Base-by-base conservation (phyloP, 2,797 vertebrate genomes). In the Enteromius mattozi region DNA sequence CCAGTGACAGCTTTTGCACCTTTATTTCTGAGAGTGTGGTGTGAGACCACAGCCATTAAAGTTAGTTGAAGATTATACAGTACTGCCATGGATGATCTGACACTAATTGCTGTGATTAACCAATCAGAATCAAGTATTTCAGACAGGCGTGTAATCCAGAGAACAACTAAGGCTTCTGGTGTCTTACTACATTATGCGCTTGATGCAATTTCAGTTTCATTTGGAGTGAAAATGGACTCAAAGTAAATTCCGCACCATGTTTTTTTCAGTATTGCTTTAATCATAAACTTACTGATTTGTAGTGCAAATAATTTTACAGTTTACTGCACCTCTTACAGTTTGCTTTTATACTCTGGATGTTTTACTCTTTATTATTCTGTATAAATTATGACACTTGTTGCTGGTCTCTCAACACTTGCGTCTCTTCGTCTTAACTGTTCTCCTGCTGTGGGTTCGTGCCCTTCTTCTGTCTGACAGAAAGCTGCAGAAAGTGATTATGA, bases 381-480 rank as follows among this genome's bases (percentile, higher is more conserved):
- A 66, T 30, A 24, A 40, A 40, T 56, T 24, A 65, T 65, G 40
- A 61, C 87, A 78, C 42, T 87, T 90, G 78, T 86, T 85, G 84
- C 74, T 86, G 74, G 70, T 21, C 51, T 86, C 17, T 76, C 69
- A 71, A 45, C 77, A 40, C 24, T 78, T 49, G 37, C 66, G 4
- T 10, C 35, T 56, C 85, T 81, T 80, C 80, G 33, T 54, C 7
- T 30, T 72, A 80, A 42, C 49, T 85, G 82, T 83, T 61, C 86
- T 84, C 14, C 76, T 59, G 30, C 30, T 13, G n/a, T 69, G 2
- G 54, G 86, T 75, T 70, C 80, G 54, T 61, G 37, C 70, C 66
- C 42, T 54, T 69, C 56, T 33, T 35, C 78, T 33, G 17, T 42
- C 78, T 65, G 86, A 65, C 65, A 59, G 63, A 59, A 66, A 78